Evolutionary conservation across 2,888 invertebrate genomes (phyloP).

Genomic region (Synanthedon vespiformis): DNA sequence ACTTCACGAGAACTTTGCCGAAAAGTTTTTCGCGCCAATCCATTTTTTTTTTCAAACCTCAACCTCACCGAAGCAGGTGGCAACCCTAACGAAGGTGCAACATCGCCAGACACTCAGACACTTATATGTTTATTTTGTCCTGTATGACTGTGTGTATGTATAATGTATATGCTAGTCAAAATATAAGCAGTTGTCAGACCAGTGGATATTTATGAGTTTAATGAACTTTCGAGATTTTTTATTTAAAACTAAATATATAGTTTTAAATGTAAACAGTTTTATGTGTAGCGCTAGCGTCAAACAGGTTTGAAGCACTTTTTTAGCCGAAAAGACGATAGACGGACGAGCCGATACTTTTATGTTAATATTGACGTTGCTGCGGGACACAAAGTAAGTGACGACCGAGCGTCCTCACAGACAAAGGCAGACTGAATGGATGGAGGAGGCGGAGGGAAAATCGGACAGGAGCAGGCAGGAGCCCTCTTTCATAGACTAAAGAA

Average conservation of each 20-base stretch:
- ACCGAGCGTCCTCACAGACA: conserved; percentile 44
- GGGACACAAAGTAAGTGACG: conserved; percentile 35
- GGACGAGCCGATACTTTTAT: conserved; percentile 26
- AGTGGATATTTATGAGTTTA: background rate
- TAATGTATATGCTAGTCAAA: background rate
- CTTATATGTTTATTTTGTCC: background rate
- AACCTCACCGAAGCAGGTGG: background rate
- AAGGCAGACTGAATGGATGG: conserved; percentile 55
- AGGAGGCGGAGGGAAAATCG: conserved; percentile 26
- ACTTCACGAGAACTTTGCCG: conserved; percentile 67
- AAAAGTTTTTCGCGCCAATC: conserved; percentile 75
- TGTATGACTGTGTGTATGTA: background rate
- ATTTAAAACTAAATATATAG: background rate
- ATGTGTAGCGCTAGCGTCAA: background rate
- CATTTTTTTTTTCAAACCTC: conserved; percentile 24
- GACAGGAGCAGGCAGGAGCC: conserved; percentile 32
- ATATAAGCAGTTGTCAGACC: background rate
- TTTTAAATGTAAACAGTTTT: too few species aligned
- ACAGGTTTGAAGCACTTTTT: too few species aligned
- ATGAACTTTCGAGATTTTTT: conserved; percentile 1
- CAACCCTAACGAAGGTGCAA: background rate
- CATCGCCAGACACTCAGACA: background rate
- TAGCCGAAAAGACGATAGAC: too few species aligned
- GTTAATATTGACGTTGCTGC: conserved; percentile 27
- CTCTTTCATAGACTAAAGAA: conserved; percentile 47